Evolutionary conservation across 2,113 vertebrate species (phyloP), one percentile per base, ranked within the genome.

Genomic region (Triplophysa dalaica): DNA sequence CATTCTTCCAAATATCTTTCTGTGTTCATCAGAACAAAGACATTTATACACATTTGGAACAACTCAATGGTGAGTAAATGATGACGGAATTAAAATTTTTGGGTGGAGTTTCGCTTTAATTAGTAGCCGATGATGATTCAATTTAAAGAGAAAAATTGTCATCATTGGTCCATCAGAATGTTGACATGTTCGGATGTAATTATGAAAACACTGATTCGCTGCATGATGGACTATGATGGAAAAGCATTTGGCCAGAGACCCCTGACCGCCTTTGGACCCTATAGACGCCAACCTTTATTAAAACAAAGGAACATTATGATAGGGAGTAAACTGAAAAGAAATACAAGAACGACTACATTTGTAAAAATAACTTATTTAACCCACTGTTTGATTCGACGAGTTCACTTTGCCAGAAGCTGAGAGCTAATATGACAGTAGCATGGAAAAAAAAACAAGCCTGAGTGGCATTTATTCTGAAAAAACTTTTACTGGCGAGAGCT

Each of bases 391-490:
- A 62, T 29, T 63, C 24, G 60, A 75, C 41, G 13, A 61, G 60
- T 63, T 75, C 58, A 63, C 73, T 63, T 75, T 63, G 58, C 73
- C 73, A 45, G 58, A 50, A 63, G 73, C 58, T 24, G 21, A 16
- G 58, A 75, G 73, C 58, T 75, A 58, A 26, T 75, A 29, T 7
- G 13, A 43, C 56, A 45, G n/a, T 45, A 16, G n/a, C 4, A n/a
- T n/a, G n/a, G 7, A 29, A 63, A 22, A 56, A 61, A 63, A 14
- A 75, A 63, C 8, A 45, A 74, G 61, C 38, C 19, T 43, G 33
- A 61, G 33, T 61, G 70, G n/a, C 73, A 63, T 75, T 75, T 50
- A 19, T 75, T 63, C 14, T 48, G 3, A 56, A 54, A 50, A 52
- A 70, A 58, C 24, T 48, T 21, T 54, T 17, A 41, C 70, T 61